Evolutionary conservation across 1,140 invertebrate genomes (phyloP).

Genomic region (Aphelenchoides fujianensis): DNA sequence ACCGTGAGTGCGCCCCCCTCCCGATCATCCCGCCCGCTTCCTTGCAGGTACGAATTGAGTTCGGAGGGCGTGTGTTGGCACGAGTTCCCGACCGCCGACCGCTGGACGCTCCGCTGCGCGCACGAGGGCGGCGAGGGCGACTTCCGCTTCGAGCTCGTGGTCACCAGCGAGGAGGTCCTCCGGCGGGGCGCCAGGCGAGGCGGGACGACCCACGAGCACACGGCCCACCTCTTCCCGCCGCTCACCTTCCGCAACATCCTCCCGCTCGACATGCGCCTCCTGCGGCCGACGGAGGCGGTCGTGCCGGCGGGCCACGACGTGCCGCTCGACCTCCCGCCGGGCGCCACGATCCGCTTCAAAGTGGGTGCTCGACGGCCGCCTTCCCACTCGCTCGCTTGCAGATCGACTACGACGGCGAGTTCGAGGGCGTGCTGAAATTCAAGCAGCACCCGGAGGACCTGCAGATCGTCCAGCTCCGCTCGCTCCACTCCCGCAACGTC

Average conservation of each 20-base stretch:
- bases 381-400: not conserved
- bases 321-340: slow-evolving; percentile 50
- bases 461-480: slow-evolving; percentile 33
- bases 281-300: slow-evolving; percentile 59
- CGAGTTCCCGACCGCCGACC: slow-evolving; percentile 52
- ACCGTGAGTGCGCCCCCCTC: slow-evolving; percentile 57
- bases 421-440: slow-evolving; percentile 21
- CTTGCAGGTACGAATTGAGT: slow-evolving; percentile 58
- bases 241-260: slow-evolving; percentile 85
- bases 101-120: slow-evolving; percentile 56
- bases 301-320: slow-evolving; percentile 48
- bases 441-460: slow-evolving; percentile 34
- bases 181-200: slow-evolving; percentile 73
- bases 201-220: slow-evolving; percentile 68
- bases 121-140: slow-evolving; percentile 62
- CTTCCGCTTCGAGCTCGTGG: slow-evolving; percentile 70
- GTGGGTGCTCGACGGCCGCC: not conserved
- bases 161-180: slow-evolving; percentile 77
- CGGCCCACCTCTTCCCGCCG: slow-evolving; percentile 79
- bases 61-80: slow-evolving; percentile 62
- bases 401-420: slow-evolving; percentile 22
- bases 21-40: not conserved
- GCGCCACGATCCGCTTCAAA: slow-evolving; percentile 31
- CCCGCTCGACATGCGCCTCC: slow-evolving; percentile 75
- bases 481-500: slow-evolving; percentile 46